A percentile compares a stretch with the other conserved stretches of the same genome.
phyloP scores from a whole-genome alignment of 92 coral and sea anemone species.

The Phymanthus crucifer region DNA sequence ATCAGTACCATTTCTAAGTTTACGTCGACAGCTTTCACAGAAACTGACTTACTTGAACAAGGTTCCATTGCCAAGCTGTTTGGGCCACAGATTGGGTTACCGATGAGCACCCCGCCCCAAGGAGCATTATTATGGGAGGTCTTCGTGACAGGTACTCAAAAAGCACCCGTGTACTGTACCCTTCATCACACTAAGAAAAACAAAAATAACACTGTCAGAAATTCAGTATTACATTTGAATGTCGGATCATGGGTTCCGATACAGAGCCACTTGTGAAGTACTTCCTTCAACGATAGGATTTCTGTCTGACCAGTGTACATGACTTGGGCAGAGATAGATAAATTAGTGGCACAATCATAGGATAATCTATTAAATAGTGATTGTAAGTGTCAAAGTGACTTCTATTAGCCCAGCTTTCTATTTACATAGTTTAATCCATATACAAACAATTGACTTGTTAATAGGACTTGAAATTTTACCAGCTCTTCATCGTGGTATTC shows the following conservation, averaged over 20 bases:
- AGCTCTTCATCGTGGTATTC: background rate
- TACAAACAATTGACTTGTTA: background rate
- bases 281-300: no score
- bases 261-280: no score
- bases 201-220: no score
- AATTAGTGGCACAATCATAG: no score
- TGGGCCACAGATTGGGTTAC: conserved; percentile 58
- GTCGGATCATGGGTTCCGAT: no score
- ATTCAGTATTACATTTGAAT: no score
- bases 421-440: background rate
- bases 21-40: background rate
- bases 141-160: conserved; percentile 59
- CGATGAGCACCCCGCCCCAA: conserved; percentile 67
- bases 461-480: background rate
- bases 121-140: conserved; percentile 60
- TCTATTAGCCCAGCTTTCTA: background rate
- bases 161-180: conserved; percentile 49
- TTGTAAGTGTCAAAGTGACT: background rate
- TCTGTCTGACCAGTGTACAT: no score
- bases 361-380: background rate
- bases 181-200: conserved; percentile 59
- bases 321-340: no score
- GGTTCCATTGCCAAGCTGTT: conserved; percentile 56
- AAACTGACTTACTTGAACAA: conserved; percentile 52
- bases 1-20: no score